Evolutionary conservation across 2,113 vertebrate genomes (phyloP), one percentile per base, ranked within the genome.

Genomic region (Hystrix cristata): DNA sequence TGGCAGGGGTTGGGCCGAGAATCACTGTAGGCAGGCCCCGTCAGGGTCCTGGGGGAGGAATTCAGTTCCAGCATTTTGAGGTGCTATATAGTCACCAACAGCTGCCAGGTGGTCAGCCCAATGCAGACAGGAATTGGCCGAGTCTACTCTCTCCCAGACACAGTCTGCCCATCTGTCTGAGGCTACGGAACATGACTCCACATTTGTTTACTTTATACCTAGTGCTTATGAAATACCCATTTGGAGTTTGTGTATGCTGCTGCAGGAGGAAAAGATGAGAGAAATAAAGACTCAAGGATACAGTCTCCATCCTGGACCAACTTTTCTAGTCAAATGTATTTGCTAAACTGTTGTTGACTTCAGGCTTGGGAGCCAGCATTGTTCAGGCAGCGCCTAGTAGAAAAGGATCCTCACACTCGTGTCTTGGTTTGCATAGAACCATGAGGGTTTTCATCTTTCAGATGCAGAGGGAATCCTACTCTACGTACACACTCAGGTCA

Each of bases 51-150:
- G 9, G 34, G 27, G 48, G 59, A 69, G 38, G 57, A 43, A 13
- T 48, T 71, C 15, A 6, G 29, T 15, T 69, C 43, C 48, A 65
- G 83, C 3, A 7, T 76, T n/a, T 23, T 12, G 4, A 25, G 69
- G n/a, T 9, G 25, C 13, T 31, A 4, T 1, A 2, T 11, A 2
- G 34, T n/a, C 31, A 43, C 69, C 34, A 55, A 80, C 27, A 85
- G 67, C 74, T 60, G 7, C 10, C 3, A 0, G 55, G 51, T 6
- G 0, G 34, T 69, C 0, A 10, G 4, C 23, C 55, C 21, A 21
- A 8, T 18, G 13, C 12, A 11, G 57, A 13, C 31, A 6, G 83
- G 38, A 23, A 29, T 67, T 19, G 0, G 5, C n/a, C 0, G 3
- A 14, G 29, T 31, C 74, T 34, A 13, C 19, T 5, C 29, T 74